Evolutionary conservation across 53 echinoderm and acorn worm genomes (phyloP), one percentile per base, ranked within the genome.

Genomic region (Holothuria leucospilota): DNA sequence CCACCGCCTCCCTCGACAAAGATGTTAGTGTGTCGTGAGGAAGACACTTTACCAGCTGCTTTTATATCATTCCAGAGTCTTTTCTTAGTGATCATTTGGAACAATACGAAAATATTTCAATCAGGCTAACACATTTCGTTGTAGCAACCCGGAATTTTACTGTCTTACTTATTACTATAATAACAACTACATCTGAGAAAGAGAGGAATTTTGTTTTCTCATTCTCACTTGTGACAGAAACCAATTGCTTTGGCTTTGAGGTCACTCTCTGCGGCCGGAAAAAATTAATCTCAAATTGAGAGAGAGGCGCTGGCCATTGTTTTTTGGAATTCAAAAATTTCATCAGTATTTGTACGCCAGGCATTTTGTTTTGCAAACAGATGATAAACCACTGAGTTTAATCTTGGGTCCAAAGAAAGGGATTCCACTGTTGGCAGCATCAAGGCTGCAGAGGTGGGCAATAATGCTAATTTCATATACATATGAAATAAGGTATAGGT

Each of bases 241-340:
- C 81, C 81, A 0, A 30, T 81, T 2, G 81, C 81, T 27, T 81
- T 59, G 4, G 81, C 62, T 1, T 81, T 62, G 29, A 25, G 81
- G 21, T 59, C 78, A 21, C 59, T 78, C 11, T 78, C 78, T 27
- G 23, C 63, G 10, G 65, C 66, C 0, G 41, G 42, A 27, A 71
- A 78, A 10, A 78, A 82, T n/a, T 82, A 82, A 40, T 63, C 82
- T 64, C 82, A 82, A 63, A 62, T 82, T 34, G 34, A 34, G 34
- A n/a, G 82, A 39, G 82, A 82, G 63, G 82, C 64, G 29, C 52
- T 64, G 64, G 27, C 64, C 11, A 64, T 64, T 64, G 8, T 27
- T 5, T 64, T n/a, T 64, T 64, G 5, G 64, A 64, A 64, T 64
- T 27, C 14, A 64, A 64, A 64, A 64, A 16, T 64, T 64, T 64